Evolutionary conservation across 2,113 vertebrate genomes (phyloP).

Genomic region (Mirza zaza): DNA sequence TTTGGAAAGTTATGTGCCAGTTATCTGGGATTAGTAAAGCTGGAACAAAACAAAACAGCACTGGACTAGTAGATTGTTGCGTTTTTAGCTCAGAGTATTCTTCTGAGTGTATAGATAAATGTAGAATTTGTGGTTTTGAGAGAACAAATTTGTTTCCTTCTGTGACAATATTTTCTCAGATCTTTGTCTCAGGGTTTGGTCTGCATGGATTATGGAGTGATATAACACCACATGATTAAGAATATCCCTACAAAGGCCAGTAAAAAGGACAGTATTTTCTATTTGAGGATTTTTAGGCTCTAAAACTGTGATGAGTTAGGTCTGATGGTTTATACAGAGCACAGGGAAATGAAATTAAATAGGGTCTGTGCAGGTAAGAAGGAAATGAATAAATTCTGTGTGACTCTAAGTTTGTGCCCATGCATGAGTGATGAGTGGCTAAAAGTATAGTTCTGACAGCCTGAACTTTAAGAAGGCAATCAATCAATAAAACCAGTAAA

Average conservation of each 20-base stretch:
- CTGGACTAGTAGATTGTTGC: background rate
- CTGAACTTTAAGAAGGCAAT: background rate
- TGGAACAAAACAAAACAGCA: constrained; percentile 19
- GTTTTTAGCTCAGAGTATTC: constrained; percentile 28
- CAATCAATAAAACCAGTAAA: background rate
- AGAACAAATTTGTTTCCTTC: constrained; percentile 9
- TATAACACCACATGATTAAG: background rate
- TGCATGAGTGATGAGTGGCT: background rate
- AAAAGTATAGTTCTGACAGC: background rate
- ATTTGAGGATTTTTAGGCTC: background rate
- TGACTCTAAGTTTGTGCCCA: background rate
- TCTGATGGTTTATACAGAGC: background rate
- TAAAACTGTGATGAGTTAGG: background rate
- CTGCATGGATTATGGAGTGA: background rate
- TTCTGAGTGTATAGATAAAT: constrained; percentile 12
- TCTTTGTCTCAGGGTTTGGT: background rate
- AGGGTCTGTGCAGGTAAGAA: background rate
- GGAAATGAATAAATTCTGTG: background rate
- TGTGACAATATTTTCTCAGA: constrained; percentile 2
- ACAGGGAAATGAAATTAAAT: background rate
- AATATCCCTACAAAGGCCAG: background rate
- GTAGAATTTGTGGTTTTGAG: constrained; percentile 14
- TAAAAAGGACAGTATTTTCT: background rate
- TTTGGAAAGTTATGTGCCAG: constrained; percentile 65
- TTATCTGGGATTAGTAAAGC: constrained; percentile 51